A percentile compares a stretch with the other conserved stretches of the same genome.
Evolutionary conservation across 2,888 invertebrate genomes (phyloP).

Genomic region (Acronicta psi): DNA sequence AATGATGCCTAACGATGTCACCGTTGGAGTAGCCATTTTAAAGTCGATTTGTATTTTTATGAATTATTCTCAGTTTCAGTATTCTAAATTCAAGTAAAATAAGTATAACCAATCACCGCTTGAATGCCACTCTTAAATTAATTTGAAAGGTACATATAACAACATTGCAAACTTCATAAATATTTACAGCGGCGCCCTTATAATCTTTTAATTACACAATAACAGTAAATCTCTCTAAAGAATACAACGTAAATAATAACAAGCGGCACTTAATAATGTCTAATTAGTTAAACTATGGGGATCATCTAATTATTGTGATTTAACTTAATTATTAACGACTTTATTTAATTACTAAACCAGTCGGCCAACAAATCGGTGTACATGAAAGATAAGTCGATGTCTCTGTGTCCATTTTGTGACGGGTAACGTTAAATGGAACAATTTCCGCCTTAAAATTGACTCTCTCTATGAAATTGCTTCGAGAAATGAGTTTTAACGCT

Average conservation of each 20-base stretch:
- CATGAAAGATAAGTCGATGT: constrained; percentile 63
- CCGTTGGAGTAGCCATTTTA: no score
- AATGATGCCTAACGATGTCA: no score
- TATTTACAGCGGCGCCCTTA: neutral
- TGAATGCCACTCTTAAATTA: neutral
- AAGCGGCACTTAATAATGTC: constrained; percentile 27
- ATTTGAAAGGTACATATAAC: neutral
- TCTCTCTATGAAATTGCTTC: constrained; percentile 70
- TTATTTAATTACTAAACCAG: constrained; percentile 42
- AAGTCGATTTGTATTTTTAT: no score
- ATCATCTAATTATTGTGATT: constrained; percentile 42
- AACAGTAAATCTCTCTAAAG: constrained; percentile 40
- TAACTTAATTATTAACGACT: constrained; percentile 28
- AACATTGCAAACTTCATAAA: constrained; percentile 1
- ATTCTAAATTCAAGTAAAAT: no score
- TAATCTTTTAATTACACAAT: constrained; percentile 39
- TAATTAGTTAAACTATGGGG: constrained; percentile 44
- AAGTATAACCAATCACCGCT: no score
- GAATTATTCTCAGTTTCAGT: no score
- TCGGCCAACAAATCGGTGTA: constrained; percentile 36
- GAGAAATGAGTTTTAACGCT: constrained; percentile 68
- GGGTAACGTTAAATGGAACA: constrained; percentile 75
- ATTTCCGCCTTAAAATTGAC: constrained; percentile 78
- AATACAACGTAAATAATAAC: constrained; percentile 29
- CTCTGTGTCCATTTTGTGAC: constrained; percentile 68